A percentile compares a stretch with the other conserved stretches of the same genome.
Evolutionary conservation across 2,113 vertebrate species (phyloP).

Genomic region (Zapus hudsonius): DNA sequence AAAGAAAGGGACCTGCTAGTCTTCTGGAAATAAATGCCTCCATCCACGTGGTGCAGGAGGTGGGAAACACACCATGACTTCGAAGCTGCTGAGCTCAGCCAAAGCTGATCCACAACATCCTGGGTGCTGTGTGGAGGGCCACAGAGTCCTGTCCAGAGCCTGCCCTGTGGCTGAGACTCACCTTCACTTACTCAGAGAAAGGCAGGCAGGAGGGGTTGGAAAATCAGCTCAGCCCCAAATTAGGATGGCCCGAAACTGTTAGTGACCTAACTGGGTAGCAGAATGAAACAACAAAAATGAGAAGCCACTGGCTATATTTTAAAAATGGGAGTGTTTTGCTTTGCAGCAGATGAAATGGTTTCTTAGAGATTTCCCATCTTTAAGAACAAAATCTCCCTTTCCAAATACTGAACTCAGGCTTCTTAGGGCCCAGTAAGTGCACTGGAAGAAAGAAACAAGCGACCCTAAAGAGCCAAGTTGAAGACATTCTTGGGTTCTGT

Average conservation of each 20-base stretch:
- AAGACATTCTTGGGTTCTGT: constrained; percentile 43
- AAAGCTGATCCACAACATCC: neutral
- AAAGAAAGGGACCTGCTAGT: neutral
- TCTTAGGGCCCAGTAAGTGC: neutral
- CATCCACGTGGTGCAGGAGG: neutral
- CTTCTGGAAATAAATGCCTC: constrained; percentile 2
- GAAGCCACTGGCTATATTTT: neutral
- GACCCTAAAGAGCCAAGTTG: constrained; percentile 31
- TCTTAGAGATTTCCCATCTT: neutral
- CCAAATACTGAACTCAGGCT: neutral
- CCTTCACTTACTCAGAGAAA: neutral
- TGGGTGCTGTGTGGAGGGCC: neutral
- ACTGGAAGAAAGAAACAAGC: constrained; percentile 29
- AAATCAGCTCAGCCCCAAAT: neutral
- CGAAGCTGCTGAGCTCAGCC: neutral
- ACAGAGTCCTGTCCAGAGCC: neutral
- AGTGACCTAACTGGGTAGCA: neutral
- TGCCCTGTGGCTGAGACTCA: neutral
- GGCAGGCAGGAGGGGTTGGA: neutral
- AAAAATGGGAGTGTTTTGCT: neutral
- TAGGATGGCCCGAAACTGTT: neutral
- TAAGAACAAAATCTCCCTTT: neutral
- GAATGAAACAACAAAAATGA: neutral
- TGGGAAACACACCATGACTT: neutral
- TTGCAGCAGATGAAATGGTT: neutral